Conservation (phyloP, 2,888 invertebrate genomes). For the Drosophila fungiperda region DNA sequence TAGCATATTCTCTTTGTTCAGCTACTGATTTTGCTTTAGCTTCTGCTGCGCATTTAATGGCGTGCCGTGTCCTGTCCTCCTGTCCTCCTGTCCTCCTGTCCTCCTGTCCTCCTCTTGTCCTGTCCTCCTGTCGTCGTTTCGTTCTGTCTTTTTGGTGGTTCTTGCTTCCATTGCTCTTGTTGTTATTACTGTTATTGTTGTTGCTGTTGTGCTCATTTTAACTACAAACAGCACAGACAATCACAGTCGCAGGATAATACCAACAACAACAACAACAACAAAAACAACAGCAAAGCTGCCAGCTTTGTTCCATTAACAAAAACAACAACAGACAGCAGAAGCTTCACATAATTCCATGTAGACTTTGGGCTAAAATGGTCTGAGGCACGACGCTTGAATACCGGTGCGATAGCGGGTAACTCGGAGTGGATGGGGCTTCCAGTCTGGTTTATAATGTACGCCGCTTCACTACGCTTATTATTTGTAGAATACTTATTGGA, state of each 20-base stretch:
- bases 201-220: slow-evolving; percentile 66
- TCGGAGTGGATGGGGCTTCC: not conserved
- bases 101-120: slow-evolving; percentile 1
- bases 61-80: slow-evolving; percentile 32
- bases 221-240: slow-evolving; percentile 72
- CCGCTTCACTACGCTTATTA: slow-evolving; percentile 78
- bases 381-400: slow-evolving; percentile 27
- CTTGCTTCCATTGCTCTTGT: slow-evolving; percentile 31
- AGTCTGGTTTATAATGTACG: slow-evolving; percentile 70
- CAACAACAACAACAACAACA: slow-evolving; percentile 34
- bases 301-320: slow-evolving; percentile 75
- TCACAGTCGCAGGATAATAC: slow-evolving; percentile 77
- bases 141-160: slow-evolving; percentile 32
- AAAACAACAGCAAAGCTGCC: slow-evolving; percentile 26
- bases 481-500: slow-evolving; percentile 79
- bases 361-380: slow-evolving; percentile 63
- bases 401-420: not conserved
- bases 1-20: slow-evolving; percentile 77
- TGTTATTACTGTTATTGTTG: slow-evolving; percentile 28
- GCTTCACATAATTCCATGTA: slow-evolving; percentile 76
- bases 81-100: not conserved
- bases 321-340: slow-evolving; percentile 68
- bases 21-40: slow-evolving; percentile 48
- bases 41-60: slow-evolving; percentile 64
- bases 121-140: not conserved